phyloP scores from a whole-genome alignment of 1,140 invertebrate species.

The Neodiprion fabricii region DNA sequence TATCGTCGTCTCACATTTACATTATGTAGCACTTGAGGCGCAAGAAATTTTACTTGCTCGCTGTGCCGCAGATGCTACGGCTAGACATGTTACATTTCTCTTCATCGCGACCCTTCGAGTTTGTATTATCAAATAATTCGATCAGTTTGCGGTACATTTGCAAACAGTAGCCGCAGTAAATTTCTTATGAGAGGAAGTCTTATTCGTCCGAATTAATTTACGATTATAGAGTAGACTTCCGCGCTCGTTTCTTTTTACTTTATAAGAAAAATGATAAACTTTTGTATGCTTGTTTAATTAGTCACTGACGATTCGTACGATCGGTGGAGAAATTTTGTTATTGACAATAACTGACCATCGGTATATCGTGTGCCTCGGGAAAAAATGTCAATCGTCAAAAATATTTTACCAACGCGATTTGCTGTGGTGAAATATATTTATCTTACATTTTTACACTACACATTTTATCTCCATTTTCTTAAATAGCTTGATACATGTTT shows the following conservation, averaged over 20 bases:
- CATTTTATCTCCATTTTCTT: no score
- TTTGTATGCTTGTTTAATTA: not conserved
- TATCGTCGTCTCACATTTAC: not conserved
- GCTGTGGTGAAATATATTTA: no score
- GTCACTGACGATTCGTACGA: not conserved
- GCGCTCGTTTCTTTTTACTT: not conserved
- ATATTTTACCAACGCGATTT: no score
- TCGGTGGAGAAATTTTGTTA: not conserved
- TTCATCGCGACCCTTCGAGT: no score
- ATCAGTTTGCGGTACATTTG: slow-evolving; percentile 29
- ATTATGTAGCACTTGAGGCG: not conserved
- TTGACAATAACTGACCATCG: not conserved
- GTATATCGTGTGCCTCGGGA: no score
- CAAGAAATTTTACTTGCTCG: not conserved
- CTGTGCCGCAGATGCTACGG: no score
- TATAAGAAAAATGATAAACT: not conserved
- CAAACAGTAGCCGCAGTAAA: slow-evolving; percentile 21
- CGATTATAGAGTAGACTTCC: not conserved
- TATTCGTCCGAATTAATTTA: slow-evolving; percentile 16
- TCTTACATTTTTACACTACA: no score
- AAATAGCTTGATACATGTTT: no score
- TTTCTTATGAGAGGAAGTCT: slow-evolving; percentile 18
- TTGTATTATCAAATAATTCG: slow-evolving; percentile 37
- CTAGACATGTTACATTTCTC: not conserved
- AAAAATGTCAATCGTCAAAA: no score